Evolutionary conservation across 2,888 invertebrate genomes (phyloP).

Genomic region (Atrina japonica): DNA sequence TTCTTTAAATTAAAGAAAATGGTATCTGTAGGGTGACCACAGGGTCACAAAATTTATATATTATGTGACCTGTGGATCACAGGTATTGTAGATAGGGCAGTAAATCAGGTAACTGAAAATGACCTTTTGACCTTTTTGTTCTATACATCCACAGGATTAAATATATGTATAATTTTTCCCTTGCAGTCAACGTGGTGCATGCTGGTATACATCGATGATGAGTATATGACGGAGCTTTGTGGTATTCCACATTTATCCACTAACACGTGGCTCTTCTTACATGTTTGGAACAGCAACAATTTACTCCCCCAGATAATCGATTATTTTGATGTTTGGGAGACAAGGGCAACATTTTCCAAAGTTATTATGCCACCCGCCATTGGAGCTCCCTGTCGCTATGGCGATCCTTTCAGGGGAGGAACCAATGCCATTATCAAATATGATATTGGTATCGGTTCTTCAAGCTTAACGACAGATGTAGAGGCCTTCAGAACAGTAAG

Average conservation of each 20-base stretch:
- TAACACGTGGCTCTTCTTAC: conserved; percentile 52
- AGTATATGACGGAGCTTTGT: conserved; percentile 49
- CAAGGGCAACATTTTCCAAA: conserved; percentile 48
- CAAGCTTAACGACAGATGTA: conserved; percentile 35
- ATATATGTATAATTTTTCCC: too few species aligned
- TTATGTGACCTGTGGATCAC: too few species aligned
- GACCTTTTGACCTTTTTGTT: too few species aligned
- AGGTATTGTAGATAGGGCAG: too few species aligned
- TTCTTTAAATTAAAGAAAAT: too few species aligned
- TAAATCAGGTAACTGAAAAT: too few species aligned
- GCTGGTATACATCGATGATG: conserved; percentile 47
- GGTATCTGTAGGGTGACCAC: too few species aligned
- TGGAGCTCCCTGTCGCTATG: conserved; percentile 56
- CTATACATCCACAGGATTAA: too few species aligned
- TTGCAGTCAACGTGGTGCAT: conserved; percentile 62
- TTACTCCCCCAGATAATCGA: conserved; percentile 46
- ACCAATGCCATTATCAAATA: conserved; percentile 58
- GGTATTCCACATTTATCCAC: conserved; percentile 55
- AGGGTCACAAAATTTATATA: too few species aligned
- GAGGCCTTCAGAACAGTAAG: conserved; percentile 33
- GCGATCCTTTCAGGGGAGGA: conserved; percentile 61
- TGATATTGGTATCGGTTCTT: conserved; percentile 61
- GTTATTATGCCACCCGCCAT: conserved; percentile 56
- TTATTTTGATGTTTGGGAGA: conserved; percentile 47
- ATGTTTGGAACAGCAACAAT: conserved; percentile 63